phyloP scores from a whole-genome alignment of 2,113 vertebrate species.

The Sigmodon hispidus region DNA sequence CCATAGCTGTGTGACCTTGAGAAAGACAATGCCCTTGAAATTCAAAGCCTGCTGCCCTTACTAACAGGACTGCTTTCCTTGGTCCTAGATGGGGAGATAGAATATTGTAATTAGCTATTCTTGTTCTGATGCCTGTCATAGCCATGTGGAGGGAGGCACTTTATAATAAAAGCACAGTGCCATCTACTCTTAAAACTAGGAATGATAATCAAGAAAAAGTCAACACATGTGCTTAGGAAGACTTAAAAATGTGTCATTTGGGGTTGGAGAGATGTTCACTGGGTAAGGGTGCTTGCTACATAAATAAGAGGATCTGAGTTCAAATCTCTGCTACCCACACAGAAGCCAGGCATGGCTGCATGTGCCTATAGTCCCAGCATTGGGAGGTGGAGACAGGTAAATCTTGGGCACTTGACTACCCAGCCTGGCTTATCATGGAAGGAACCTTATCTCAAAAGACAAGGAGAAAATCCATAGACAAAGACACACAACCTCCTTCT shows the following conservation, averaged over 20 bases:
- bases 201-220: slow-evolving; percentile 6
- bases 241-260: slow-evolving; percentile 28
- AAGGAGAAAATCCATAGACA: background rate
- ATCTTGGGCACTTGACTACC: background rate
- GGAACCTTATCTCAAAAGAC: background rate
- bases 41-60: background rate
- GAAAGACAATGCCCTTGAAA: background rate
- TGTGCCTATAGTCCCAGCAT: background rate
- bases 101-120: background rate
- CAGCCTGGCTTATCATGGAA: background rate
- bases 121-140: slow-evolving; percentile 42
- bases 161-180: slow-evolving; percentile 44
- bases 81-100: slow-evolving; percentile 45
- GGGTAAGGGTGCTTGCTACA: background rate
- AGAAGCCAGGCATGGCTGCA: background rate
- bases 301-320: background rate
- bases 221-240: slow-evolving; percentile 28
- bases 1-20: background rate
- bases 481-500: background rate
- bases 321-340: background rate
- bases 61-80: background rate
- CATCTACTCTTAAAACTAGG: slow-evolving; percentile 22
- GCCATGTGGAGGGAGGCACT: slow-evolving; percentile 42
- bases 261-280: background rate
- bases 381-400: background rate